Percentiles rank a stretch among this genome's conserved stretches.
Evolutionary conservation across 2,113 vertebrate genomes (phyloP).

Genomic region (Willisornis vidua): DNA sequence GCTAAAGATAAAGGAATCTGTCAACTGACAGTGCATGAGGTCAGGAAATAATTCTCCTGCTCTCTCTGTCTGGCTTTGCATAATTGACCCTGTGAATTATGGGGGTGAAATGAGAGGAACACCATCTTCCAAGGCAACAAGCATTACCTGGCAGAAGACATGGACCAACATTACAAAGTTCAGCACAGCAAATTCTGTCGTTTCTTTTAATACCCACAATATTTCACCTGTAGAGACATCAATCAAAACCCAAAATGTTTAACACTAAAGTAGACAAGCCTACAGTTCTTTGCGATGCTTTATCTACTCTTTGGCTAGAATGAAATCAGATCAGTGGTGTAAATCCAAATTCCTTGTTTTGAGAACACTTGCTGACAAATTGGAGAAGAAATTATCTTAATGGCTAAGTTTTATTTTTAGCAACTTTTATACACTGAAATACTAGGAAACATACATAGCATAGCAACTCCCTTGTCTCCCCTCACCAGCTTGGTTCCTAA

Average conservation of each 20-base stretch:
- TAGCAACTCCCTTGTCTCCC: background rate
- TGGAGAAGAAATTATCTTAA: background rate
- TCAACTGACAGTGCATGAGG: background rate
- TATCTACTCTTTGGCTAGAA: background rate
- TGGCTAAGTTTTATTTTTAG: background rate
- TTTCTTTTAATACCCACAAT: background rate
- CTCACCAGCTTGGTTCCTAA: background rate
- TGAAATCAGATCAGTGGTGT: background rate
- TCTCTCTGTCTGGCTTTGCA: background rate
- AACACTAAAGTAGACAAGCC: background rate
- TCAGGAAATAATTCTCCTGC: background rate
- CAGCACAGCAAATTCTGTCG: background rate
- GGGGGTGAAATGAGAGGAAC: background rate
- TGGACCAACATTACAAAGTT: background rate
- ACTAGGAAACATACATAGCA: background rate
- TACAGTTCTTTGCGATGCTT: background rate
- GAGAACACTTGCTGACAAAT: background rate
- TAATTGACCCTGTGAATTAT: background rate
- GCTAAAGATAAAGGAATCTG: background rate
- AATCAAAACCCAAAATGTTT: background rate
- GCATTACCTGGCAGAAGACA: background rate
- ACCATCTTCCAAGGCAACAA: background rate
- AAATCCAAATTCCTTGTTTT: background rate
- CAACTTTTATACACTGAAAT: background rate
- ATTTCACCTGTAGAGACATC: background rate